Evolutionary conservation across 2,888 invertebrate genomes (phyloP).

Genomic region (Alloplasta piceator): DNA sequence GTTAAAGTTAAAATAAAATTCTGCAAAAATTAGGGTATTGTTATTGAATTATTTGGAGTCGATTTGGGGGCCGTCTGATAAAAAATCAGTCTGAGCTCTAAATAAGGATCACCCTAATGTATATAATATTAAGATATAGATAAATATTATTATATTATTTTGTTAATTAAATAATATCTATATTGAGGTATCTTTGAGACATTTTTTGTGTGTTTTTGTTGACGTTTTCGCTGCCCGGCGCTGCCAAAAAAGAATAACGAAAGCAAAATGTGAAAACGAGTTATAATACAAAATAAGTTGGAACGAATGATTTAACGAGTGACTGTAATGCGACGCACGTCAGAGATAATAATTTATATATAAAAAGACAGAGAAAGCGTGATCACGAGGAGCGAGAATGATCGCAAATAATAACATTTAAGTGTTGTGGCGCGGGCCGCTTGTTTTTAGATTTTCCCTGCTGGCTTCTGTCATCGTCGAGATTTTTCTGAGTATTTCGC

Average conservation of each 20-base stretch:
- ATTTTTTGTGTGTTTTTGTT: too few relatives aligned
- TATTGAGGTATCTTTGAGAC: too few relatives aligned
- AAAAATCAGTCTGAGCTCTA: too few relatives aligned
- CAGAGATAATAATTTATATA: slow-evolving; percentile 2
- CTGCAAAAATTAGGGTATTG: too few relatives aligned
- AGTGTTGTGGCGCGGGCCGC: slow-evolving; percentile 18
- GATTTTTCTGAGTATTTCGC: slow-evolving; percentile 24
- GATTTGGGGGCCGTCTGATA: too few relatives aligned
- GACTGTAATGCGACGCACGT: slow-evolving; percentile 11
- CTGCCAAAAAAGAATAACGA: slow-evolving; percentile 5
- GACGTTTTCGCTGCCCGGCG: background rate
- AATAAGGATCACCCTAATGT: too few relatives aligned
- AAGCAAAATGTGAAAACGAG: background rate
- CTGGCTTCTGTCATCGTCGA: slow-evolving; percentile 6
- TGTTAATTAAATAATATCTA: too few relatives aligned
- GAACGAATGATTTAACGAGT: slow-evolving; percentile 5
- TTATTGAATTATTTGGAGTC: too few relatives aligned
- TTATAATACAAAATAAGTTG: slow-evolving; percentile 23
- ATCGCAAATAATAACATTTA: slow-evolving; percentile 43
- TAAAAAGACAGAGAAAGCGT: background rate
- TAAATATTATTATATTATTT: too few relatives aligned
- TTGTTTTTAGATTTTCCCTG: slow-evolving; percentile 35
- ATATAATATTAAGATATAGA: too few relatives aligned
- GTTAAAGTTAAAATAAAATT: too few relatives aligned
- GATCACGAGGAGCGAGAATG: slow-evolving; percentile 44